Evolutionary conservation across 2,113 vertebrate species (phyloP), one percentile per base, ranked within the genome.

Genomic region (Nothocercus julius): DNA sequence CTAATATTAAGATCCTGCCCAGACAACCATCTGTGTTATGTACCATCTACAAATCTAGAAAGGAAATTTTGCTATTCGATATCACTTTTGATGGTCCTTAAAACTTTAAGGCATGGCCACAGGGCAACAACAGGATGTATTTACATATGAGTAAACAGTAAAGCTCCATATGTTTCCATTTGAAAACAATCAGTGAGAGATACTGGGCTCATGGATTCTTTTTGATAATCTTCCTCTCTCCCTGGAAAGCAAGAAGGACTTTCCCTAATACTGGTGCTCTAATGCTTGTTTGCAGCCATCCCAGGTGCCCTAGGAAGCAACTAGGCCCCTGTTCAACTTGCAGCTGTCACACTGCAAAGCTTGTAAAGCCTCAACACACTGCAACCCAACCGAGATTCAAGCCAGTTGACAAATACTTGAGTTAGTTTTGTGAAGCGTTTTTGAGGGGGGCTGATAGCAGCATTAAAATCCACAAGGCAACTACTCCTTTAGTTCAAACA

Each of bases 401-500:
- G 25, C 13, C 0, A 0, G 25, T 15, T 56, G 22, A 53, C 25
- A 16, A 9, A 30, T 53, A 56, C 62, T 40, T 0, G 0, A 74
- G 36, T 38, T 7, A 36, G 34, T 24, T 69, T 85, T 64, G n/a
- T 74, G 40, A 80, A 73, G 44, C 20, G 13, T 14, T 62, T 89
- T 74, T 59, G 84, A 38, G 21, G 34, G 13, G 38, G 56, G 70
- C n/a, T 6, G 14, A 49, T 3, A 36, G n/a, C 32, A 70, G 30
- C 32, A 70, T 7, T 44, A 85, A 93, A 85, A 85, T 21, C 27
- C 16, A 30, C 0, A 0, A 25, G 32, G 21, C n/a, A 73, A 56
- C 53, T 63, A 58, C 11, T 49, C 10, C 68, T 28, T 64, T 82
- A 53, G 30, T 64, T 93, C 54, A 76, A 49, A 59, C 3, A 85